These are phyloP conservation scores for Cheilosia impressa DNA, from an alignment of 2,888 invertebrate genomes.

Conservation along the genomic window DNA sequence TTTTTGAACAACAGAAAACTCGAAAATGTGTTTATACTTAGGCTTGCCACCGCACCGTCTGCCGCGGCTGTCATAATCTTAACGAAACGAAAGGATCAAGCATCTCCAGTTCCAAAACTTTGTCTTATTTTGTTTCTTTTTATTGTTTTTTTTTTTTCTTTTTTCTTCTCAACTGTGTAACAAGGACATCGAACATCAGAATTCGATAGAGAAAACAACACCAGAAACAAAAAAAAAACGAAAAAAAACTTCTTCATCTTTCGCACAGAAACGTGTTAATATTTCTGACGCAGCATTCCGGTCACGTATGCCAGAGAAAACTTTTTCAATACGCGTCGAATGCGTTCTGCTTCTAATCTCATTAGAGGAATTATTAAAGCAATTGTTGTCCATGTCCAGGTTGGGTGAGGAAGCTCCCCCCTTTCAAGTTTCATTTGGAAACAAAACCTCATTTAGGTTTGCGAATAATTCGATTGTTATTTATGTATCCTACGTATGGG, in stretches of 20 bases:
- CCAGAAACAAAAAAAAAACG: slow-evolving; percentile 18
- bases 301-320: slow-evolving; percentile 72
- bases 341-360: slow-evolving; percentile 74
- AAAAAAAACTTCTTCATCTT: slow-evolving; percentile 51
- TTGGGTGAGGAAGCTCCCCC: slow-evolving; percentile 25
- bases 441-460: slow-evolving; percentile 71
- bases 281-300: slow-evolving; percentile 65
- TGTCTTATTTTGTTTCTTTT: slow-evolving; percentile 14
- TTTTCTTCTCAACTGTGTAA: slow-evolving; percentile 15
- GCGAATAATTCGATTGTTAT: slow-evolving; percentile 67
- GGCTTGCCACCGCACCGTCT: background rate
- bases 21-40: background rate
- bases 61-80: slow-evolving; percentile 54
- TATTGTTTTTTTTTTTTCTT: background rate
- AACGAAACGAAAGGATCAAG: slow-evolving; percentile 65
- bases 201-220: slow-evolving; percentile 70
- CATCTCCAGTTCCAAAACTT: slow-evolving; percentile 67
- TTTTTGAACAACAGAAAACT: background rate
- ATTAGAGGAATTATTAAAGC: slow-evolving; percentile 74
- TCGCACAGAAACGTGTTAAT: slow-evolving; percentile 66
- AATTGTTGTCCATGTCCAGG: slow-evolving; percentile 74
- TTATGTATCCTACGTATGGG: background rate
- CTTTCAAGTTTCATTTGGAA: slow-evolving; percentile 53
- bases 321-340: slow-evolving; percentile 75
- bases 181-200: slow-evolving; percentile 66